Evolutionary conservation across 2,797 vertebrate genomes (phyloP).

Genomic region (Philypnodon macrostomus): DNA sequence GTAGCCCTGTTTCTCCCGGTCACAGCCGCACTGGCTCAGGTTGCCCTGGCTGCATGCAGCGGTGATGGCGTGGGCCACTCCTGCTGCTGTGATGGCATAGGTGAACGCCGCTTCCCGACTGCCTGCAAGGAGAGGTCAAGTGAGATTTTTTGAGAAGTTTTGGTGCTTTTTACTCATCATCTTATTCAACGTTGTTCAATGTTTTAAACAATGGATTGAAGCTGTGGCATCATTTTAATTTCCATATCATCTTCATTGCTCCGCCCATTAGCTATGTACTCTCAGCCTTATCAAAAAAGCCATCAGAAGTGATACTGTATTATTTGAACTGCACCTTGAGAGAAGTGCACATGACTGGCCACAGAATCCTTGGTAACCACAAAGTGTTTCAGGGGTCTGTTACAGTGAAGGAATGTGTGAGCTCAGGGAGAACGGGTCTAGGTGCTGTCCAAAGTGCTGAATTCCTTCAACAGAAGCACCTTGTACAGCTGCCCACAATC

Average conservation of each 20-base stretch:
- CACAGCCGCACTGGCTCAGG: slow-evolving; percentile 97
- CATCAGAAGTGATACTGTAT: too few species aligned
- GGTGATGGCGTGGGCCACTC: slow-evolving; percentile 94
- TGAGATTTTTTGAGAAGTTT: too few species aligned
- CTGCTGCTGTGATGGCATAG: slow-evolving; percentile 95
- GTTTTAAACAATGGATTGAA: too few species aligned
- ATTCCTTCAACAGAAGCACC: slow-evolving; percentile 79
- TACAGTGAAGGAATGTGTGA: slow-evolving; percentile 63
- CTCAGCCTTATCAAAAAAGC: too few species aligned
- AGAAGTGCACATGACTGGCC: slow-evolving; percentile 55
- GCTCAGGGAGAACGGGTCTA: slow-evolving; percentile 68
- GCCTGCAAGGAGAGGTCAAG: slow-evolving; percentile 74
- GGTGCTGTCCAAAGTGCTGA: slow-evolving; percentile 89
- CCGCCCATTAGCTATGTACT: too few species aligned
- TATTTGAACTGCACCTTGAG: slow-evolving; percentile 67
- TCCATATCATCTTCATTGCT: too few species aligned
- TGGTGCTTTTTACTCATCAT: too few species aligned
- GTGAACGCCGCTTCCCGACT: slow-evolving; percentile 98
- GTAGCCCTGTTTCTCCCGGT: slow-evolving; percentile 97
- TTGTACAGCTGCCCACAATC: slow-evolving; percentile 72
- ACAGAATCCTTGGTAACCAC: too few species aligned
- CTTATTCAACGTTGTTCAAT: too few species aligned
- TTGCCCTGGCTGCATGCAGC: slow-evolving; percentile 98
- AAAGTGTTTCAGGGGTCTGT: too few species aligned
- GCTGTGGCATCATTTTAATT: too few species aligned